Conservation (phyloP, 2,888 invertebrate species). For the Spisula subtruncata region DNA sequence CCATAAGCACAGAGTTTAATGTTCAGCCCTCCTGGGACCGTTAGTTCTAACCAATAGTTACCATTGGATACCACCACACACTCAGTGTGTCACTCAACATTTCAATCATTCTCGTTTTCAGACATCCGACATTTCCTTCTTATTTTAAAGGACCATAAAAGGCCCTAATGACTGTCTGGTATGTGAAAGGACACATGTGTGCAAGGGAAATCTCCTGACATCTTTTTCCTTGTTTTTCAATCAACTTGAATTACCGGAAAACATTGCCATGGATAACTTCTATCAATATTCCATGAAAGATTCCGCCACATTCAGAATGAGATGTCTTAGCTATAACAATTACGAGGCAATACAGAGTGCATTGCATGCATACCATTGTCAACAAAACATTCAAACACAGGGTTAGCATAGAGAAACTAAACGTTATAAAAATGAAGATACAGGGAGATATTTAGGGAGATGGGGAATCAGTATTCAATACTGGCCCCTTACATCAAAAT, state of each 20-base stretch:
- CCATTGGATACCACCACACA: neutral
- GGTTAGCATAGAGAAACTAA: neutral
- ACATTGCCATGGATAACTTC: neutral
- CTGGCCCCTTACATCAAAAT: too few relatives aligned
- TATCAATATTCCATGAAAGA: slow-evolving; percentile 16
- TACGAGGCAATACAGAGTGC: neutral
- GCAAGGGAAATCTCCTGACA: slow-evolving; percentile 1
- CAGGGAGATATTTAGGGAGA: too few relatives aligned
- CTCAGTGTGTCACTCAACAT: neutral
- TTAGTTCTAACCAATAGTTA: too few relatives aligned
- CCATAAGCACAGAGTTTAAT: too few relatives aligned
- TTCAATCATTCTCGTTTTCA: slow-evolving; percentile 7
- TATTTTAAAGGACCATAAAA: slow-evolving; percentile 11
- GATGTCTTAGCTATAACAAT: neutral
- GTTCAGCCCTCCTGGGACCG: too few relatives aligned
- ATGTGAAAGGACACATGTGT: neutral
- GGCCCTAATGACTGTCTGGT: slow-evolving; percentile 3
- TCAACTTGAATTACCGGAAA: neutral
- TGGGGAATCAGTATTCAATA: too few relatives aligned
- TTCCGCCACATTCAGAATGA: neutral
- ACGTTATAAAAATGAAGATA: neutral
- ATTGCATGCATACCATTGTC: neutral
- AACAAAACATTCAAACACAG: neutral
- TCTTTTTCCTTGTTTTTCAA: neutral
- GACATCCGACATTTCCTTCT: neutral